phyloP scores from a whole-genome alignment of 2,888 invertebrate genomes.

The Lasiommata megera region DNA sequence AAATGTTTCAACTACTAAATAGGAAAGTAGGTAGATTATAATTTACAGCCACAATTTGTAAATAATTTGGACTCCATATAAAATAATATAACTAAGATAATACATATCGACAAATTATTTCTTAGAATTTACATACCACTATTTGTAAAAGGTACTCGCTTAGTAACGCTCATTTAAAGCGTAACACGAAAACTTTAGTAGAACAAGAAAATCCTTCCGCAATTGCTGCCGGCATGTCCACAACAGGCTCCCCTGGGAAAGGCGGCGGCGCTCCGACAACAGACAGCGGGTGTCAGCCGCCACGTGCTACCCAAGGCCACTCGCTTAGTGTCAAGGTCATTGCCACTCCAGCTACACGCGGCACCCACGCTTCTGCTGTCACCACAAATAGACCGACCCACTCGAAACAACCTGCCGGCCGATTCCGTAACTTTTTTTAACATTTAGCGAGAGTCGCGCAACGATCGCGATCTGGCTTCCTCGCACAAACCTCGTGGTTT shows the following conservation, averaged over 20 bases:
- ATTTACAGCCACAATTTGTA: too few relatives aligned
- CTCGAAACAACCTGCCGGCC: slow-evolving; percentile 56
- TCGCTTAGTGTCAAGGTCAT: slow-evolving; percentile 82
- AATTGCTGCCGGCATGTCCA: slow-evolving; percentile 62
- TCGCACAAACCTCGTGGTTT: neutral
- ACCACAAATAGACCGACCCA: slow-evolving; percentile 79
- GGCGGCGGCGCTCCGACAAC: slow-evolving; percentile 81
- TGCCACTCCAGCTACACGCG: slow-evolving; percentile 80
- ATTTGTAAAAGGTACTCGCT: too few relatives aligned
- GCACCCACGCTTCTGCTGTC: slow-evolving; percentile 79
- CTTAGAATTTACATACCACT: too few relatives aligned
- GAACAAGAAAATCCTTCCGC: slow-evolving; percentile 2
- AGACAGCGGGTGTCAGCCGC: slow-evolving; percentile 81
- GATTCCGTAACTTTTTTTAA: neutral
- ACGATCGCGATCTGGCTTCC: neutral
- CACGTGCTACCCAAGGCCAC: slow-evolving; percentile 82
- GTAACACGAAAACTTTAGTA: too few relatives aligned
- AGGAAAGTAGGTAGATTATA: too few relatives aligned
- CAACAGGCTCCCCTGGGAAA: slow-evolving; percentile 79
- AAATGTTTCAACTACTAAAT: too few relatives aligned
- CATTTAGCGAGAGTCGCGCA: neutral
- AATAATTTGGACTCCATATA: too few relatives aligned
- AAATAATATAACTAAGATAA: too few relatives aligned
- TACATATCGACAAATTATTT: too few relatives aligned
- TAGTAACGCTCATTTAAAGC: too few relatives aligned